phyloP scores from a whole-genome alignment of 2,797 vertebrate species.

The Sarcophilus harrisii region DNA sequence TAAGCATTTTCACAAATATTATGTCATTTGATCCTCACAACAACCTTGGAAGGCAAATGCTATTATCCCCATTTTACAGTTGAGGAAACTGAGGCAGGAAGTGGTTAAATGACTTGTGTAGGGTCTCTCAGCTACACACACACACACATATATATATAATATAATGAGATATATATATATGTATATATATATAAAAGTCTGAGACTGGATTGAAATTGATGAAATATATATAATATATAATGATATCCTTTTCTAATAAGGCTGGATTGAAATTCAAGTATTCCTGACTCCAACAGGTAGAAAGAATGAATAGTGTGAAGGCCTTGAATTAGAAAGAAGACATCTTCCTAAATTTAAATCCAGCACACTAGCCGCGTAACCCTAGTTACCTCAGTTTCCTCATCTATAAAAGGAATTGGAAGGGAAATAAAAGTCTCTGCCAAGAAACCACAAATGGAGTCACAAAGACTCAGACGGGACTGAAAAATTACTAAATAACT shows the following conservation, averaged over 20 bases:
- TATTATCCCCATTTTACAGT: background rate
- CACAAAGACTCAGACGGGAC: background rate
- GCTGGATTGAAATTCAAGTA: background rate
- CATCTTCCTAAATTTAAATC: background rate
- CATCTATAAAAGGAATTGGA: background rate
- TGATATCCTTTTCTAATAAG: too few species aligned
- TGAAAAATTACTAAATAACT: background rate
- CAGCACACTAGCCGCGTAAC: background rate
- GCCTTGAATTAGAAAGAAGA: background rate
- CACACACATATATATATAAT: too few species aligned
- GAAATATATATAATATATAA: too few species aligned
- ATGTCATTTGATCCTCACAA: background rate
- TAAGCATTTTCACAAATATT: background rate
- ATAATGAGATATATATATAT: too few species aligned
- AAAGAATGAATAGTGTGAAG: background rate
- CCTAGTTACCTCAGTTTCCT: background rate
- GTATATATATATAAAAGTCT: background rate
- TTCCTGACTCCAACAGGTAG: background rate
- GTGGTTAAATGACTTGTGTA: background rate
- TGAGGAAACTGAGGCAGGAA: background rate
- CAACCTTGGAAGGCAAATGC: background rate
- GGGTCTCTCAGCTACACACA: background rate
- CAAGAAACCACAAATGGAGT: background rate
- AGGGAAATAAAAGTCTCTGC: background rate
- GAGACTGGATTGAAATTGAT: background rate